These are phyloP conservation scores for Leptopilina drosophilae DNA, from an alignment of 2,888 invertebrate species.

Conservation along the genomic window DNA sequence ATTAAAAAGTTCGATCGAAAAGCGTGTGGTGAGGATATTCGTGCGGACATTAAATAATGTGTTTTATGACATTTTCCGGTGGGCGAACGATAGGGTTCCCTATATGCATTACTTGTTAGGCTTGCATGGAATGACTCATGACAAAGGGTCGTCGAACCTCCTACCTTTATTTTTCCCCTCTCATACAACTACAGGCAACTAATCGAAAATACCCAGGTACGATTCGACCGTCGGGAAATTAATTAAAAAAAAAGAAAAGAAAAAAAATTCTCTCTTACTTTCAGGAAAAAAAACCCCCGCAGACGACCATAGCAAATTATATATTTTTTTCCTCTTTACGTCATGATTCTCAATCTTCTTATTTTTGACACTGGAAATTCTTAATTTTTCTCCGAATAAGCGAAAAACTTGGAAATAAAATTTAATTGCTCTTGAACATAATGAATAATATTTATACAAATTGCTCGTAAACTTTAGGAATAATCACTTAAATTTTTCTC, in stretches of 20 bases:
- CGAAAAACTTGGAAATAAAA: too few species aligned
- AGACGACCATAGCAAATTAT: too few species aligned
- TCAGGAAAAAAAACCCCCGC: too few species aligned
- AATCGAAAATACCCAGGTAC: constrained; percentile 32
- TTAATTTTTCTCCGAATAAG: too few species aligned
- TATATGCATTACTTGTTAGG: constrained; percentile 45
- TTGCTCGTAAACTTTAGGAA: too few species aligned
- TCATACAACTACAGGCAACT: background rate
- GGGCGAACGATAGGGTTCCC: constrained; percentile 64
- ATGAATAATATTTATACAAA: too few species aligned
- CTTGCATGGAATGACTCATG: constrained; percentile 10
- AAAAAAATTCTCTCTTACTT: background rate
- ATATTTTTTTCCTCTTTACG: too few species aligned
- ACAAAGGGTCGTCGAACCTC: constrained; percentile 37
- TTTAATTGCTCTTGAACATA: too few species aligned
- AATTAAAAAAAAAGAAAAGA: background rate
- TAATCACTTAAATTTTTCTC: too few species aligned
- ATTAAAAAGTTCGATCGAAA: background rate
- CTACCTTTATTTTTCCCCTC: constrained; percentile 21
- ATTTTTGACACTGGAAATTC: too few species aligned
- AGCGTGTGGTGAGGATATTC: constrained; percentile 28
- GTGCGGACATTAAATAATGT: constrained; percentile 58
- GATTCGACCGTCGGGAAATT: constrained; percentile 9
- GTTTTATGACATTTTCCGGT: constrained; percentile 70
- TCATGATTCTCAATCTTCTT: too few species aligned